phyloP scores from a whole-genome alignment of 2,797 vertebrate species.

The Rhodeus uyekii region DNA sequence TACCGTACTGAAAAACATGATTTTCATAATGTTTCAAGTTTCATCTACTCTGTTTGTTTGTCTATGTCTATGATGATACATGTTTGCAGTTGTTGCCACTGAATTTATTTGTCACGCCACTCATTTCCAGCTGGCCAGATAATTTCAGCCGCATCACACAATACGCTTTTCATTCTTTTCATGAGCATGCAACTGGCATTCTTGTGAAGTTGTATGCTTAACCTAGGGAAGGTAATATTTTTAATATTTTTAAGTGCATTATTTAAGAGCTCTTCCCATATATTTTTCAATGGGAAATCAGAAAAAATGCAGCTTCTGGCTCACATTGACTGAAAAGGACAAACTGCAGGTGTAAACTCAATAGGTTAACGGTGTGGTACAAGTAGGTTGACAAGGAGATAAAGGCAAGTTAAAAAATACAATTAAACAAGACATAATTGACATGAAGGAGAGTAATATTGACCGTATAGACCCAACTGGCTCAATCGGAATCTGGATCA shows the following conservation, averaged over 20 bases:
- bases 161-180: no score
- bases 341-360: not conserved
- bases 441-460: not conserved
- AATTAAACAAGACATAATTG: conserved; percentile 5
- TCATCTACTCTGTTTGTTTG: not conserved
- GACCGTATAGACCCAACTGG: not conserved
- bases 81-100: not conserved
- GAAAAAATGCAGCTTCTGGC: not conserved
- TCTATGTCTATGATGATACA: not conserved
- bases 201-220: not conserved
- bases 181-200: not conserved
- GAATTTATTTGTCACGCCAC: not conserved
- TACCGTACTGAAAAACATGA: not conserved
- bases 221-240: not conserved
- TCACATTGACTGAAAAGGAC: not conserved
- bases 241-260: not conserved
- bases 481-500: not conserved
- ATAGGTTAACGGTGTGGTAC: not conserved
- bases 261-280: not conserved
- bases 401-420: not conserved
- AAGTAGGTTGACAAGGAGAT: not conserved
- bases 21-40: not conserved
- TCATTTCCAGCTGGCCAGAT: not conserved
- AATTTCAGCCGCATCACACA: not conserved
- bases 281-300: not conserved